These are phyloP conservation scores for Hoplodrina blanda DNA, from an alignment of 2,888 invertebrate species.

Conservation along the genomic window DNA sequence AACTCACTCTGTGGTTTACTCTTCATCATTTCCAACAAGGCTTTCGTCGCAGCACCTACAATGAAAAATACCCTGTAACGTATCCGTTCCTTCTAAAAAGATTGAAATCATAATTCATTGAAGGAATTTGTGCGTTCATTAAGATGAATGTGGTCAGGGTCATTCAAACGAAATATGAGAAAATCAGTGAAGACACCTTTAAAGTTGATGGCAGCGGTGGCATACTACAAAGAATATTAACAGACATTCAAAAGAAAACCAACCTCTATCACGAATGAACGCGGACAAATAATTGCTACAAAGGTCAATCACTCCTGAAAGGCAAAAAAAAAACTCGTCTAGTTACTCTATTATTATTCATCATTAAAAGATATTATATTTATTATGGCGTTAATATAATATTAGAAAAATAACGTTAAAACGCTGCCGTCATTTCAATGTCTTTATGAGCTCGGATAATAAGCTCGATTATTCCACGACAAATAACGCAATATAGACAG, in stretches of 20 bases:
- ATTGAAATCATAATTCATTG: slow-evolving; percentile 1
- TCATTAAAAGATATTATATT: not conserved
- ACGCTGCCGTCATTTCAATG: too few species aligned
- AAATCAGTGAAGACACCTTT: not conserved
- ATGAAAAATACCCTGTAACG: not conserved
- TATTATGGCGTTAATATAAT: not conserved
- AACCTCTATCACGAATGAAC: slow-evolving; percentile 80
- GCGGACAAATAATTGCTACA: slow-evolving; percentile 79
- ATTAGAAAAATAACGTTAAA: too few species aligned
- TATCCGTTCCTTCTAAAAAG: not conserved
- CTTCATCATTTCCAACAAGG: slow-evolving; percentile 77
- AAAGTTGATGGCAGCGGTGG: not conserved
- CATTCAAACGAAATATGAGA: not conserved
- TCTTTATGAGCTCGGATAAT: too few species aligned
- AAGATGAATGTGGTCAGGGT: not conserved
- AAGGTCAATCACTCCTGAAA: slow-evolving; percentile 76
- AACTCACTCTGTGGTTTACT: slow-evolving; percentile 68
- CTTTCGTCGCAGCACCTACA: slow-evolving; percentile 72
- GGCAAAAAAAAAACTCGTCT: slow-evolving; percentile 15
- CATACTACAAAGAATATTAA: not conserved
- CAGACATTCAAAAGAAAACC: slow-evolving; percentile 21
- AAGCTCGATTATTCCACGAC: too few species aligned
- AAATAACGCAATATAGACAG: too few species aligned
- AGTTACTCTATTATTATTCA: not conserved
- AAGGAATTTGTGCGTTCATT: not conserved